Evolutionary conservation across 1,140 invertebrate species (phyloP).

Genomic region (Tetragnatha versicolor): DNA sequence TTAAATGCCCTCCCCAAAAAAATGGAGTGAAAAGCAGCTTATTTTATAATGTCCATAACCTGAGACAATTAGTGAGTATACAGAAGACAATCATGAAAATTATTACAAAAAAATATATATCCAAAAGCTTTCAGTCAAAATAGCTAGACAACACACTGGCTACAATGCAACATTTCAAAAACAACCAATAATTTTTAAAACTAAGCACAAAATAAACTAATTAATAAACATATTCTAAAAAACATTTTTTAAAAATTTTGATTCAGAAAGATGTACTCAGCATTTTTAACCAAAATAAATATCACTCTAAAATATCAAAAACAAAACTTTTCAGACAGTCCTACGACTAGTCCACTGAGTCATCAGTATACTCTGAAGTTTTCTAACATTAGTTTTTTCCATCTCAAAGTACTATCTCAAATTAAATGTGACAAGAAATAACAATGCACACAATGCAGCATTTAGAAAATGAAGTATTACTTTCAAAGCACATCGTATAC

Average conservation of each 20-base stretch:
- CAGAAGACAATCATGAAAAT: slow-evolving; percentile 44
- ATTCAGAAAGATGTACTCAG: too few relatives aligned
- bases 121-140: slow-evolving; percentile 42
- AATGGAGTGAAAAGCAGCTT: slow-evolving; percentile 37
- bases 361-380: too few relatives aligned
- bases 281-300: too few relatives aligned
- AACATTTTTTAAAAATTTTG: background rate
- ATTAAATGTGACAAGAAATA: too few relatives aligned
- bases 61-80: slow-evolving; percentile 42
- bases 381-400: too few relatives aligned
- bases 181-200: slow-evolving; percentile 18
- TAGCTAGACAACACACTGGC: slow-evolving; percentile 32
- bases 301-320: too few relatives aligned
- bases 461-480: too few relatives aligned
- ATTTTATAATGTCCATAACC: slow-evolving; percentile 47
- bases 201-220: slow-evolving; percentile 33
- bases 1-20: slow-evolving; percentile 21
- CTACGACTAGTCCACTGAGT: too few relatives aligned
- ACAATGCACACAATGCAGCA: too few relatives aligned
- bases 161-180: slow-evolving; percentile 26
- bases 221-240: slow-evolving; percentile 4
- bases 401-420: too few relatives aligned
- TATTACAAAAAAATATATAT: slow-evolving; percentile 47
- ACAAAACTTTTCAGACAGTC: too few relatives aligned
- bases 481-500: too few relatives aligned